Percentiles rank a stretch among this genome's conserved stretches.
Conservation (phyloP, 2,797 vertebrate genomes). For the Babyrousa celebensis region DNA sequence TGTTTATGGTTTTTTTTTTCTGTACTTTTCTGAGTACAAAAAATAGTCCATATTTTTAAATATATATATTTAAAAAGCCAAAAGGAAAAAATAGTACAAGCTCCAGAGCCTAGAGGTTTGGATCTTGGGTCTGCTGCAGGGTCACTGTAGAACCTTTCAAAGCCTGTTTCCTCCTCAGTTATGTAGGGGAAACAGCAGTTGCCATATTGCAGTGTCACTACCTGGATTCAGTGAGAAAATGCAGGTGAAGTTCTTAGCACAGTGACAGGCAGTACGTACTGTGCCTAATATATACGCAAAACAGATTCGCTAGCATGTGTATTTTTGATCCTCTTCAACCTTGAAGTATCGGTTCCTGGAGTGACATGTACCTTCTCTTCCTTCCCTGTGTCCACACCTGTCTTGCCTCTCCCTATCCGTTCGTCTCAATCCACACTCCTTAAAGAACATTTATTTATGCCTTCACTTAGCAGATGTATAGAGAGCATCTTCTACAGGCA, state of each 20-base stretch:
- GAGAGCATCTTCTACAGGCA: neutral
- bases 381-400: neutral
- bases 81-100: neutral
- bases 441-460: neutral
- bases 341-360: neutral
- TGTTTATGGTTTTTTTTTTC: constrained; percentile 4
- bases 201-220: fast-evolving
- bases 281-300: neutral
- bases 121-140: neutral
- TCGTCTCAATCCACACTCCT: neutral
- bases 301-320: neutral
- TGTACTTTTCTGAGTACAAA: neutral
- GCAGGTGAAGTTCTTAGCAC: neutral
- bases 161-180: neutral
- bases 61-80: neutral
- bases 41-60: neutral
- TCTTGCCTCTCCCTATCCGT: neutral
- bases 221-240: neutral
- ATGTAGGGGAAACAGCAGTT: neutral
- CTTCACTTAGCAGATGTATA: constrained; percentile 2
- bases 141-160: no score
- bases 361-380: constrained; percentile 12
- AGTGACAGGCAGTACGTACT: neutral
- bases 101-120: neutral
- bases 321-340: neutral